Conservation (phyloP, 2,888 invertebrate genomes). For the Antheraea yamamai region DNA sequence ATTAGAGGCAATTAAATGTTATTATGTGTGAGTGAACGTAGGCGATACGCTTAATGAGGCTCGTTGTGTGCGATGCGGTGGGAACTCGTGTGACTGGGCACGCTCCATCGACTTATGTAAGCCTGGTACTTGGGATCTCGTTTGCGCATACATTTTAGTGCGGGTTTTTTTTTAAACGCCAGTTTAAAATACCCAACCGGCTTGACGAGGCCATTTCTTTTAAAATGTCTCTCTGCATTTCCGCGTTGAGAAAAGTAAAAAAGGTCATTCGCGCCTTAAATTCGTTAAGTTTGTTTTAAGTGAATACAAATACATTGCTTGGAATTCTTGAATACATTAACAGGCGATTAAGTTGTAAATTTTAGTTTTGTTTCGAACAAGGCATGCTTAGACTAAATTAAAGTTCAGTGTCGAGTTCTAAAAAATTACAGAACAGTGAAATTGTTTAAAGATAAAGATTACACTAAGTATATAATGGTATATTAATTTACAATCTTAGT, state of each 20-base stretch:
- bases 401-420: slow-evolving; percentile 1
- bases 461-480: background rate
- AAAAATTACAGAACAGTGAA: background rate
- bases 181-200: slow-evolving; percentile 74
- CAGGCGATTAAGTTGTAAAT: slow-evolving; percentile 48
- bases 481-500: background rate
- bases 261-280: slow-evolving; percentile 70
- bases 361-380: slow-evolving; percentile 34
- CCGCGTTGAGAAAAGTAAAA: slow-evolving; percentile 74
- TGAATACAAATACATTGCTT: slow-evolving; percentile 42
- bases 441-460: background rate
- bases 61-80: slow-evolving; percentile 47
- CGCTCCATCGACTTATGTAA: slow-evolving; percentile 59
- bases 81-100: slow-evolving; percentile 55
- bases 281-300: slow-evolving; percentile 39
- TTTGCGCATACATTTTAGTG: slow-evolving; percentile 78
- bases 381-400: slow-evolving; percentile 23
- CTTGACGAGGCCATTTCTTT: slow-evolving; percentile 66
- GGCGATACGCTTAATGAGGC: slow-evolving; percentile 60
- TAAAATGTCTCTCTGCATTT: slow-evolving; percentile 73
- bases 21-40: slow-evolving; percentile 55
- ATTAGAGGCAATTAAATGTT: slow-evolving; percentile 63
- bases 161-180: slow-evolving; percentile 63
- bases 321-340: slow-evolving; percentile 45
- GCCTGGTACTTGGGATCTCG: slow-evolving; percentile 74